Evolutionary conservation across 1,140 invertebrate species (phyloP).

Genomic region (Ceratina calcarata): DNA sequence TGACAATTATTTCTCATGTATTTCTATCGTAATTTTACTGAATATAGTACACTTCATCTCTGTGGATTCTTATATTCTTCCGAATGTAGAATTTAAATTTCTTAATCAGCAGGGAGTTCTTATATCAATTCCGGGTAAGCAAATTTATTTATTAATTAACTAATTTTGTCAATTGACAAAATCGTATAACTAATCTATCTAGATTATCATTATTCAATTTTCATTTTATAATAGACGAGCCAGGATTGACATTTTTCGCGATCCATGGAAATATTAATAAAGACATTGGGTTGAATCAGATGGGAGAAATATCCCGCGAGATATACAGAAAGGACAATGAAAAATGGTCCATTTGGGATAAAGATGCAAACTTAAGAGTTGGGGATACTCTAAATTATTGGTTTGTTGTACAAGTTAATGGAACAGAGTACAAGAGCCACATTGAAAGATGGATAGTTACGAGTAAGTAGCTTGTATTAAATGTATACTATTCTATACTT

Average conservation of each 20-base stretch:
- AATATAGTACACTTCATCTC: not conserved
- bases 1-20: not conserved
- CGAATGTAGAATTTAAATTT: slow-evolving; percentile 61
- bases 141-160: not conserved
- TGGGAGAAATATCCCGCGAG: slow-evolving; percentile 66
- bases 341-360: slow-evolving; percentile 72
- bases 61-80: slow-evolving; percentile 62
- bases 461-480: slow-evolving; percentile 1
- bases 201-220: not conserved
- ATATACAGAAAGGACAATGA: slow-evolving; percentile 59
- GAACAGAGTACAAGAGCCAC: slow-evolving; percentile 50
- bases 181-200: too few species aligned
- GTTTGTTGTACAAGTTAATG: slow-evolving; percentile 70
- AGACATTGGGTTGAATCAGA: slow-evolving; percentile 50
- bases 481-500: not conserved
- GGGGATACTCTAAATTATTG: slow-evolving; percentile 78
- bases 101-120: slow-evolving; percentile 63
- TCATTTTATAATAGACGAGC: slow-evolving; percentile 61
- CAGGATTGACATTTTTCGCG: slow-evolving; percentile 69
- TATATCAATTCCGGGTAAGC: slow-evolving; percentile 65
- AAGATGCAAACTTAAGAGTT: slow-evolving; percentile 61
- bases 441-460: slow-evolving; percentile 30
- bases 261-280: slow-evolving; percentile 75
- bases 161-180: too few species aligned
- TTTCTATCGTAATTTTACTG: not conserved